Percentiles rank a stretch among this genome's conserved stretches.
These are phyloP conservation scores for Ornithoptera priamus DNA, from an alignment of 2,888 invertebrate genomes.

Conservation along the genomic window DNA sequence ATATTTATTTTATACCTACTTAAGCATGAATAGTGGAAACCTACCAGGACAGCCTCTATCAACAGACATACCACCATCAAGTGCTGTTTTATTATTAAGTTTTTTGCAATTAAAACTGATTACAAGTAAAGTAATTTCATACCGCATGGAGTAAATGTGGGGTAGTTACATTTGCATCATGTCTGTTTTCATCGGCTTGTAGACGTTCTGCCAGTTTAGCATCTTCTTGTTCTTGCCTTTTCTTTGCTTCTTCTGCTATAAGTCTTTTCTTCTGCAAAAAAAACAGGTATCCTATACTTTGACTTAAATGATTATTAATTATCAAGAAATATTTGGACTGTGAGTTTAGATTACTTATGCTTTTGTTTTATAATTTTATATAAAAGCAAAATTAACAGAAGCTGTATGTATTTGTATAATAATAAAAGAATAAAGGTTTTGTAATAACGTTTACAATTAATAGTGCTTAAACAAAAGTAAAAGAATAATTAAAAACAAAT, in stretches of 20 bases:
- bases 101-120: not conserved
- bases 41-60: too few species aligned
- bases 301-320: not conserved
- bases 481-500: too few species aligned
- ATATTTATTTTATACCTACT: too few species aligned
- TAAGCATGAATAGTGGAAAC: too few species aligned
- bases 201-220: slow-evolving; percentile 66
- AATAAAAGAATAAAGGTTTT: too few species aligned
- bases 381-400: too few species aligned
- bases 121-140: slow-evolving; percentile 31
- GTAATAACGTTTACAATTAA: too few species aligned
- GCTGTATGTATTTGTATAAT: too few species aligned
- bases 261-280: slow-evolving; percentile 45
- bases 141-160: slow-evolving; percentile 64
- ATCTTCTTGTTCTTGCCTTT: slow-evolving; percentile 72
- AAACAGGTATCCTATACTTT: not conserved
- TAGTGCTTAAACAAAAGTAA: too few species aligned
- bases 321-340: not conserved
- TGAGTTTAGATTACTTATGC: not conserved
- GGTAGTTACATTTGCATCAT: slow-evolving; percentile 47
- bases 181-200: slow-evolving; percentile 70
- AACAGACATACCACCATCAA: too few species aligned
- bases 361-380: too few species aligned
- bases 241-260: slow-evolving; percentile 63
- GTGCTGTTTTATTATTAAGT: too few species aligned